phyloP scores from a whole-genome alignment of 2,888 invertebrate genomes.

The Dioctria linearis region DNA sequence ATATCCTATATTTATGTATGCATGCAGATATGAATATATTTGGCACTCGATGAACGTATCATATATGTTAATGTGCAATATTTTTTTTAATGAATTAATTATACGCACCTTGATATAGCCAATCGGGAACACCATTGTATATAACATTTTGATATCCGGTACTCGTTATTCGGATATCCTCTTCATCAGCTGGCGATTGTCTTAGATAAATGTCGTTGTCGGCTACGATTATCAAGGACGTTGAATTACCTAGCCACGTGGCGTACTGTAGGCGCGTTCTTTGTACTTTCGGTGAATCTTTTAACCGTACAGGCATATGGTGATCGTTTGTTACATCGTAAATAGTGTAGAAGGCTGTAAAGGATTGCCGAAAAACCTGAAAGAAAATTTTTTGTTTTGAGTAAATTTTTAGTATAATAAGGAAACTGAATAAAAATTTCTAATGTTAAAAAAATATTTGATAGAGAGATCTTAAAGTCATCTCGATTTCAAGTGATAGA shows the following conservation, averaged over 20 bases:
- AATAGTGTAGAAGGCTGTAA: constrained; percentile 90
- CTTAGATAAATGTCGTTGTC: constrained; percentile 92
- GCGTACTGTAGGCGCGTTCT: constrained; percentile 87
- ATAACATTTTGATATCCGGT: constrained; percentile 85
- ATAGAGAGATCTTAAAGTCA: too few relatives aligned
- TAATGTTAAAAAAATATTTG: too few relatives aligned
- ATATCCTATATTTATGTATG: too few relatives aligned
- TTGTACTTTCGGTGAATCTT: constrained; percentile 79
- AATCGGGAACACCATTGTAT: constrained; percentile 95
- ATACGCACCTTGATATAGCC: constrained; percentile 91
- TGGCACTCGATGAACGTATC: too few relatives aligned
- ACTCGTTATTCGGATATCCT: constrained; percentile 81
- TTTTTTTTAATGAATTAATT: not conserved
- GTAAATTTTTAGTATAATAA: too few relatives aligned
- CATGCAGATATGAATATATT: too few relatives aligned
- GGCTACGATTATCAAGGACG: constrained; percentile 83
- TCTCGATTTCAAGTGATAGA: too few relatives aligned
- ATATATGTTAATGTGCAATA: too few relatives aligned
- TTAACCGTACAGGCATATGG: constrained; percentile 87
- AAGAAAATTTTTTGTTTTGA: constrained; percentile 65
- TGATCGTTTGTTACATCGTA: constrained; percentile 94
- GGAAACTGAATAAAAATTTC: too few relatives aligned
- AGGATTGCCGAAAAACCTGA: constrained; percentile 88
- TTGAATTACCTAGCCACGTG: constrained; percentile 85
- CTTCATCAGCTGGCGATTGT: constrained; percentile 79